Base-by-base conservation (phyloP, 2,888 invertebrate species). In the Trisateles emortualis region DNA sequence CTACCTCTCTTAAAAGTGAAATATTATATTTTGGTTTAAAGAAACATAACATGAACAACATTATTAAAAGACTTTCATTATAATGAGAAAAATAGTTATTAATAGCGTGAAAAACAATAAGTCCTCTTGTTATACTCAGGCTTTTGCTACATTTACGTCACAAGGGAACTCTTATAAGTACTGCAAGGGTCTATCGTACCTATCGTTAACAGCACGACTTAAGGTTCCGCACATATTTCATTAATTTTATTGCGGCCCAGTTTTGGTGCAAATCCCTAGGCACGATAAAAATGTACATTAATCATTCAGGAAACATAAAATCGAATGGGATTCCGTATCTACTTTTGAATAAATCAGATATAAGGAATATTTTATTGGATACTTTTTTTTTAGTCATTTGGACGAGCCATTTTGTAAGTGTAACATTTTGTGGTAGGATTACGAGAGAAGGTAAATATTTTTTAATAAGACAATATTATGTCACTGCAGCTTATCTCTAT, bases 221-320 rank as follows among this genome's bases (percentile, higher is more conserved):
- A 58, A 47, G 49, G 52, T 42, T 53, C 16, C 35, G 19, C 49
- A 54, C 45, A 65, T 49, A 57, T 56, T 50, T 49, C 43, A 66
- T 67, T 66, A 58, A 61, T 61, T 67, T 66, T 55, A 67, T 65
- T 45, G 30, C 66, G 29, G 39, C 1, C 22, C 50, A 39, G 46
- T 40, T 48, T 54, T 44, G 52, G 57, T 52, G 48, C 39, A 50
- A 69, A 70, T 44, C 51, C 53, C 43, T 22, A 16, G 53, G 38
- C 19, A 33, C 52, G 38, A 54, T 52, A 64, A 68, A 69, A 68
- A 71, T 56, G 16, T 39, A 39, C 58, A 57, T 69, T 60, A 70
- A 59, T 69, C 63, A 65, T 72, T 65, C 38, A 63, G 51, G 24
- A 42, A 49, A 57, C 51, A 67, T 71, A 72, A 71, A 71, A 60